Evolutionary conservation across 2,888 invertebrate species (phyloP), one percentile per base, ranked within the genome.

Genomic region (Harmothoe impar): DNA sequence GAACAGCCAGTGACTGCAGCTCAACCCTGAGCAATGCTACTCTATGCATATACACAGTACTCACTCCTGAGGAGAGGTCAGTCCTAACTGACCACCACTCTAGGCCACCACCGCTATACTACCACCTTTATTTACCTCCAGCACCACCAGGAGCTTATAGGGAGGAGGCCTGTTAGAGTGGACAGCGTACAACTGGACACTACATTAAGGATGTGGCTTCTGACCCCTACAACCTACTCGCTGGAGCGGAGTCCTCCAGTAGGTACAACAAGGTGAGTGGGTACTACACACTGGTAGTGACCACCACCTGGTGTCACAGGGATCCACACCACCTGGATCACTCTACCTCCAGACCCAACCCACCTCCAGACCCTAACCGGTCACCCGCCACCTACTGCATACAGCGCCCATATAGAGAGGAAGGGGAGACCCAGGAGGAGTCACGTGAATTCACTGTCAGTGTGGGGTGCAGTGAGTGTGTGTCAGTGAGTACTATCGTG

Each of bases 261-360:
- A n/a, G 62, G 62, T 62, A 43, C 43, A 3, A 43, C 43, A 43
- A 10, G 43, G 43, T 62, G 62, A n/a, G n/a, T 62, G n/a, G 23
- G 62, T 62, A 62, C 62, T 52, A 52, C 54, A 52, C 54, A 52
- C 54, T 15, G 54, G 12, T 52, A 52, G 17, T 15, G 54, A n/a
- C 17, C 10, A n/a, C 62, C 62, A 62, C n/a, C 62, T 62, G 62
- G 62, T 62, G 62, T n/a, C 62, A n/a, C 23, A 62, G n/a, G 62
- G 62, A 62, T 62, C 62, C 62, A 62, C 23, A 62, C n/a, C 62
- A 62, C 62, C 62, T 62, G 62, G 62, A 62, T 20, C n/a, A 62
- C 23, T 43, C 3, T 10, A 62, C 62, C 62, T n/a, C 23, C 62
- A 62, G 62, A n/a, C 12, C 12, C 62, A 20, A 20, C 62, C 62